phyloP scores from a whole-genome alignment of 2,797 vertebrate species.

The Chaetophractus vellerosus region DNA sequence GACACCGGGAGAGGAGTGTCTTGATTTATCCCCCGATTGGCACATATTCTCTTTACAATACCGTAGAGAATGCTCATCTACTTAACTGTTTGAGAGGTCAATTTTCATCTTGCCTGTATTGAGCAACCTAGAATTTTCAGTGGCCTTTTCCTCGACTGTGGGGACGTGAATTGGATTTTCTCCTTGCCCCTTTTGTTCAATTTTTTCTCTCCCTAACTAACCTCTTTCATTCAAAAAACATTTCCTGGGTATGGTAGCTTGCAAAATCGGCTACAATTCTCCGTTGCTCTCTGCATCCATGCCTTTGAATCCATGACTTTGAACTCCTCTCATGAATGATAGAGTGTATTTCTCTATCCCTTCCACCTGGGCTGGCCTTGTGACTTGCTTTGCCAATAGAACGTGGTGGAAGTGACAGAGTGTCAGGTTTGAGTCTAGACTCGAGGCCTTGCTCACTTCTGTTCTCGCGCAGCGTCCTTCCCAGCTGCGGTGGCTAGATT shows the following conservation, averaged over 20 bases:
- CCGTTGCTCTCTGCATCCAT: background rate
- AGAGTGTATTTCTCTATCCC: background rate
- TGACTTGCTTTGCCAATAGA: background rate
- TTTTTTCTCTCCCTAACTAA: slow-evolving; percentile 55
- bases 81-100: slow-evolving; percentile 78
- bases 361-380: background rate
- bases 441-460: background rate
- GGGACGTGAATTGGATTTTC: background rate
- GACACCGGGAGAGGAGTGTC: slow-evolving; percentile 71
- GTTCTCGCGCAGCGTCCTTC: background rate
- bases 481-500: background rate
- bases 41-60: slow-evolving; percentile 78
- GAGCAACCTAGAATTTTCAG: slow-evolving; percentile 67
- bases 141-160: slow-evolving; percentile 18
- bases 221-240: background rate
- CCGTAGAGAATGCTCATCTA: slow-evolving; percentile 74
- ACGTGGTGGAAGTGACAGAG: background rate
- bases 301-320: background rate
- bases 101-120: slow-evolving; percentile 74
- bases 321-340: background rate
- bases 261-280: background rate
- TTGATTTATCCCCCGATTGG: slow-evolving; percentile 83
- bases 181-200: slow-evolving; percentile 52
- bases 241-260: background rate
- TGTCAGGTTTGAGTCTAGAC: background rate